Conservation (phyloP, 2,797 vertebrate species). For the Mallotus villosus region DNA sequence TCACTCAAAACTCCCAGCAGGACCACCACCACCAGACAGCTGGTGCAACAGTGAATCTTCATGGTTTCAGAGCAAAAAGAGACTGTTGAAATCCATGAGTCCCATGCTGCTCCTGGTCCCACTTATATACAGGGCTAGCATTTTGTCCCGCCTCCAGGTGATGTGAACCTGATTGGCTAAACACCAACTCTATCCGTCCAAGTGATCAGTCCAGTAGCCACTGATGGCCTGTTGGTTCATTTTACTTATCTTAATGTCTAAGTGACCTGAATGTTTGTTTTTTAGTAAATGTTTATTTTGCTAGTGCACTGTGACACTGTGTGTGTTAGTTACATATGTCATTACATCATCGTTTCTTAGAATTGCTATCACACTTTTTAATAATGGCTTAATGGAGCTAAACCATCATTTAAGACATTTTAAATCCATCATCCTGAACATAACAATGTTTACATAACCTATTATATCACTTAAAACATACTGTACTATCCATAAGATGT, state of each 20-base stretch:
- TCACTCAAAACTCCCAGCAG: slow-evolving; percentile 37
- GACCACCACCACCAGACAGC: slow-evolving; percentile 42
- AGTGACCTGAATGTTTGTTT: slow-evolving; percentile 1
- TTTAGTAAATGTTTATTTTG: background rate
- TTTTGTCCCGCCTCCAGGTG: background rate
- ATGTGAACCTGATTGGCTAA: background rate
- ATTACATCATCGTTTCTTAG: too few species aligned
- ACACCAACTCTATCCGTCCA: too few species aligned
- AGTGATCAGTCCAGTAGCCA: too few species aligned
- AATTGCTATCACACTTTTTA: too few species aligned
- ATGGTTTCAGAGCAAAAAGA: slow-evolving; percentile 38
- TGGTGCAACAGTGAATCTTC: slow-evolving; percentile 42
- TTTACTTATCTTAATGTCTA: background rate
- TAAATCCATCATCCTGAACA: too few species aligned
- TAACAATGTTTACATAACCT: too few species aligned
- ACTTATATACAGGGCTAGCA: background rate
- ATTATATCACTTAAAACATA: too few species aligned
- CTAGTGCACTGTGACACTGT: background rate
- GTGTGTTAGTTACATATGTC: too few species aligned
- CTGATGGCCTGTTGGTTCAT: too few species aligned
- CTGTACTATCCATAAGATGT: too few species aligned
- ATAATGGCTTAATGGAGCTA: too few species aligned
- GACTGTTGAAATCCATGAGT: background rate
- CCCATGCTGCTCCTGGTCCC: background rate
- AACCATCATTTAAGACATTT: too few species aligned